Evolutionary conservation across 2,113 vertebrate genomes (phyloP).

Genomic region (Bufo bufo): DNA sequence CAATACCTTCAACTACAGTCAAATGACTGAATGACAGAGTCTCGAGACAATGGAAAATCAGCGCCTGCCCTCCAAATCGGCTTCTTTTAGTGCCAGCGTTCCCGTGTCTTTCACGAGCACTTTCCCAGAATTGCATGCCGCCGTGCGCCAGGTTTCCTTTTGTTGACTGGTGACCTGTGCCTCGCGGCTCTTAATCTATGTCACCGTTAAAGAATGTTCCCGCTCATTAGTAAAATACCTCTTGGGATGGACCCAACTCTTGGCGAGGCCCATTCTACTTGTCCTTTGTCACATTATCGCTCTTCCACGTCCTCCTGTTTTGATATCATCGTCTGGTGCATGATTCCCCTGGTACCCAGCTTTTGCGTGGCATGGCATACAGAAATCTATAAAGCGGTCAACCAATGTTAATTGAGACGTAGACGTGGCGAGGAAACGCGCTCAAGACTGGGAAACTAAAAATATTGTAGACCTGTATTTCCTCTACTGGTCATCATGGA

Average conservation of each 20-base stretch:
- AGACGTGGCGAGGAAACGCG: background rate
- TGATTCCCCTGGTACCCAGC: background rate
- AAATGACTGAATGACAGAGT: background rate
- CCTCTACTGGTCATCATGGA: background rate
- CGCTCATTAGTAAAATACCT: conserved; percentile 34
- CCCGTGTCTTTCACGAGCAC: background rate
- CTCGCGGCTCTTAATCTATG: conserved; percentile 32
- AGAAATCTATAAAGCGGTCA: background rate
- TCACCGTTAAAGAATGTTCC: background rate
- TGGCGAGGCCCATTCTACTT: background rate
- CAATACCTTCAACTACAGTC: background rate
- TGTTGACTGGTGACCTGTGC: background rate
- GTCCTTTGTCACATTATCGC: background rate
- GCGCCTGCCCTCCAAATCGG: background rate
- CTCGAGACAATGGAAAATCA: background rate
- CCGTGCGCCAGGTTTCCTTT: conserved; percentile 2
- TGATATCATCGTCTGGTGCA: background rate
- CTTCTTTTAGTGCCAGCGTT: background rate
- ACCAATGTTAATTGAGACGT: background rate
- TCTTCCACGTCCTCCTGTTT: background rate
- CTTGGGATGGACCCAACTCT: background rate
- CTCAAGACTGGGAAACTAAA: background rate
- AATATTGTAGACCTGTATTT: background rate
- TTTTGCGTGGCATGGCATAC: background rate
- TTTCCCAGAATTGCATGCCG: background rate